Evolutionary conservation across 2,797 vertebrate genomes (phyloP).

Genomic region (Enteromius mattozi): DNA sequence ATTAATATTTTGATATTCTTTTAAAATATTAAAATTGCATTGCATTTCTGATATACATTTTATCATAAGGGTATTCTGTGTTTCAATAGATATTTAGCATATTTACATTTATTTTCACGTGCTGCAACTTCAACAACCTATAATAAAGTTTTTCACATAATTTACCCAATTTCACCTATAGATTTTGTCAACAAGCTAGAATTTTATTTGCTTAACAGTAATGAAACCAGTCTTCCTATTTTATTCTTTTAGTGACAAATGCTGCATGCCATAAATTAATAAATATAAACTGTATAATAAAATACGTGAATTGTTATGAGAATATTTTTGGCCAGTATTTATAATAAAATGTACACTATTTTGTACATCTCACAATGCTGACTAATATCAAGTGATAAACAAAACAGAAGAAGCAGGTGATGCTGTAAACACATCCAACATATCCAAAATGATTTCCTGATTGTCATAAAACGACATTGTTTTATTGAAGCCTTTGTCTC

Average conservation of each 20-base stretch:
- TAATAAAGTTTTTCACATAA: neutral
- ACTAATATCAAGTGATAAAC: neutral
- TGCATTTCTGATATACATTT: neutral
- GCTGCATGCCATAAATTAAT: neutral
- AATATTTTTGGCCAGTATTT: neutral
- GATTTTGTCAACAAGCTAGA: neutral
- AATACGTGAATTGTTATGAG: no score
- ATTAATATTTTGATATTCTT: no score
- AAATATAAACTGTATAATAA: neutral
- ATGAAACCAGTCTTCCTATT: neutral
- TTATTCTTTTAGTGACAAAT: neutral
- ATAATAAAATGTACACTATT: neutral
- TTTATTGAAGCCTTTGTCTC: slow-evolving; percentile 1
- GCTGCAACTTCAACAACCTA: neutral
- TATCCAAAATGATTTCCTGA: neutral
- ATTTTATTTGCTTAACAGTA: neutral
- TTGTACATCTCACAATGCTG: neutral
- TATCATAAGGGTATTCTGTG: neutral
- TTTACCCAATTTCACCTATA: neutral
- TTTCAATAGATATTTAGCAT: neutral
- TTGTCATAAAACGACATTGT: neutral
- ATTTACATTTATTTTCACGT: neutral
- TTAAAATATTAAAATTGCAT: neutral
- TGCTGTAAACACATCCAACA: neutral
- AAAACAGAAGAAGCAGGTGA: neutral